Percentiles rank a stretch among this genome's conserved stretches.
phyloP scores from a whole-genome alignment of 2,797 vertebrate genomes.

The Sparus aurata region DNA sequence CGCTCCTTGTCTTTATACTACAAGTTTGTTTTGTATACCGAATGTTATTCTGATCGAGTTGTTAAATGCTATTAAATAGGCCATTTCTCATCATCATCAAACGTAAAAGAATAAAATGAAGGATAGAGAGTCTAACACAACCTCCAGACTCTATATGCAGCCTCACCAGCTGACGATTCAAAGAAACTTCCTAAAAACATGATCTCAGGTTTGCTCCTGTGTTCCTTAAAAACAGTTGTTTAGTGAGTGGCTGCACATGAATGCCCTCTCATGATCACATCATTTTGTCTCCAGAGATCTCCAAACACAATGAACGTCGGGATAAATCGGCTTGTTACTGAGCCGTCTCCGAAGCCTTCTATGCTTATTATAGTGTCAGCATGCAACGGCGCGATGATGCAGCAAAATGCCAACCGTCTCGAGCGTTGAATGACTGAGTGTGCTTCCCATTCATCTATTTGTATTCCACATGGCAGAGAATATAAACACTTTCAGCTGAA shows the following conservation, averaged over 20 bases:
- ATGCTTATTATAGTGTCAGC: background rate
- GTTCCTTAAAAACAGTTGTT: background rate
- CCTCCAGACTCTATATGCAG: background rate
- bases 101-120: too few species aligned
- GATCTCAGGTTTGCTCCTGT: background rate
- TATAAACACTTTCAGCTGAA: conserved; percentile 18
- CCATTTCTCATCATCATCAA: too few species aligned
- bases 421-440: background rate
- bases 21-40: too few species aligned
- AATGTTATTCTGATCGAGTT: too few species aligned
- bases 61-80: too few species aligned
- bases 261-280: background rate
- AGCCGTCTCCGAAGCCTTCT: background rate
- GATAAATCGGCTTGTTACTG: background rate
- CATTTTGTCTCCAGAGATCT: background rate
- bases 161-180: background rate
- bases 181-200: background rate
- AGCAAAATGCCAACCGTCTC: conserved; percentile 20
- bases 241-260: background rate
- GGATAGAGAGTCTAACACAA: too few species aligned
- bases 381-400: conserved; percentile 24
- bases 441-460: background rate
- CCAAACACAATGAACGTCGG: background rate
- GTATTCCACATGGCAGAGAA: conserved; percentile 11
- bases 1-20: too few species aligned